Percentiles rank a stretch among this genome's conserved stretches.
These are phyloP conservation scores for Myotis findleyi DNA, from an alignment of 2,797 vertebrate genomes.

Conservation along the genomic window DNA sequence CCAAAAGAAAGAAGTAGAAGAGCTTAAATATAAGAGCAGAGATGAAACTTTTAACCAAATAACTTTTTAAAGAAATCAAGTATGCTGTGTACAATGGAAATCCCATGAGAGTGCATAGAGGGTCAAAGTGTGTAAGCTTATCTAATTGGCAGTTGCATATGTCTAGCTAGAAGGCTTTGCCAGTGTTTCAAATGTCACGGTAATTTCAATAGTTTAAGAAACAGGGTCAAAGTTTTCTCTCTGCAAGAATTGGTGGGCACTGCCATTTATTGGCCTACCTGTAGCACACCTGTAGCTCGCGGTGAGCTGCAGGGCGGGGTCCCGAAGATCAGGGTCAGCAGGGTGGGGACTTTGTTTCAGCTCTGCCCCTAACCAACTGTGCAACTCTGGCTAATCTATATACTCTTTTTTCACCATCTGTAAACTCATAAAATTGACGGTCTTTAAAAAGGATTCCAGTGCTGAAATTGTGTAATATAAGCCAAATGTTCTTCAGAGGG, in stretches of 20 bases:
- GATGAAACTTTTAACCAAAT: not conserved
- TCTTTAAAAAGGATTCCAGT: not conserved
- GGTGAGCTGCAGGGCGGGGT: rapidly evolving
- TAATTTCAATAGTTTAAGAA: constrained; percentile 11
- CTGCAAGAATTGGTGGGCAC: not conserved
- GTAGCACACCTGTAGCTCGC: rapidly evolving
- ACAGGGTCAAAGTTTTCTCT: not conserved
- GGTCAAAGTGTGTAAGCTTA: not conserved
- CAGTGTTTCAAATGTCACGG: not conserved
- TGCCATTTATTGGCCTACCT: not conserved
- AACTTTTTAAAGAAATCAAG: not conserved
- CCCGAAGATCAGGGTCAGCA: rapidly evolving
- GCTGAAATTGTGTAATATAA: not conserved
- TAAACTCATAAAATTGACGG: not conserved
- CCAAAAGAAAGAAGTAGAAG: not conserved
- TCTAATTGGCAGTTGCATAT: not conserved
- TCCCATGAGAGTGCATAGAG: not conserved
- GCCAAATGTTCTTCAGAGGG: not conserved
- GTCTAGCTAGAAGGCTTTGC: not conserved
- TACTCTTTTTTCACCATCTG: not conserved
- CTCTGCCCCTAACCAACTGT: not conserved
- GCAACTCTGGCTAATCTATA: not conserved
- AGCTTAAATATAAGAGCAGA: not conserved
- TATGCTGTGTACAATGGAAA: not conserved
- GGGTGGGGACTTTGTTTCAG: not conserved